Base-by-base conservation (phyloP, 2,888 invertebrate species). In the Tiphia femorata region DNA sequence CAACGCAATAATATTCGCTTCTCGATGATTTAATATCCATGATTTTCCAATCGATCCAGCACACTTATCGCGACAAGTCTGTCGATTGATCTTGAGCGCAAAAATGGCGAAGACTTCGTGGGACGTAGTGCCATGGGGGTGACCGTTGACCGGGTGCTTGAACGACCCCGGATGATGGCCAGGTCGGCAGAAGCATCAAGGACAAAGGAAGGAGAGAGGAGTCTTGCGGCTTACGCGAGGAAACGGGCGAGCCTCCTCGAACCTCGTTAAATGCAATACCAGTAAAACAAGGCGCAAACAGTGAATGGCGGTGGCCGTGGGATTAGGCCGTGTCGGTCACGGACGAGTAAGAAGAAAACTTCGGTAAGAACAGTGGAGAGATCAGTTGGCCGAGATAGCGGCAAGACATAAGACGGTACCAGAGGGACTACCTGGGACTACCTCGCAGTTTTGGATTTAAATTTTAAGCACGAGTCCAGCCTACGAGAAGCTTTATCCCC, bases 281-380 rank as follows among this genome's bases (percentile, higher is more conserved):
- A 77, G 73, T 79, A 80, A 81, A 79, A 77, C 76, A 79, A 79
- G 77, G 65, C 65, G 67, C 67, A 79, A 81, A 78, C 74, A 76
- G 60, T 58, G 62, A 64, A 67, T 58, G 52, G 64, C 41, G 23
- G 20, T 30, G n/a, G n/a, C 16, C 40, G 16, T 20, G n/a, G 53
- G 54, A 60, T 58, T 64, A 58, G 25, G 7, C 21, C 42, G 38
- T 47, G 23, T 2, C 57, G 3, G 12, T 33, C 27, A 29, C 29
- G 43, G 21, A 1, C 23, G 10, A 40, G 46, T 12, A 29, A 19
- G 29, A 23, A 21, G 8, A 8, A 20, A 16, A 25, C 14, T 47
- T 25, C 33, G 29, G 42, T 23, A 30, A 23, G 21, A 29, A 42
- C 56, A 67, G 70, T 65, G 67, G 64, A 51, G 49, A 77, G 78